phyloP scores from a whole-genome alignment of 2,797 vertebrate species.

The Danio choprae region DNA sequence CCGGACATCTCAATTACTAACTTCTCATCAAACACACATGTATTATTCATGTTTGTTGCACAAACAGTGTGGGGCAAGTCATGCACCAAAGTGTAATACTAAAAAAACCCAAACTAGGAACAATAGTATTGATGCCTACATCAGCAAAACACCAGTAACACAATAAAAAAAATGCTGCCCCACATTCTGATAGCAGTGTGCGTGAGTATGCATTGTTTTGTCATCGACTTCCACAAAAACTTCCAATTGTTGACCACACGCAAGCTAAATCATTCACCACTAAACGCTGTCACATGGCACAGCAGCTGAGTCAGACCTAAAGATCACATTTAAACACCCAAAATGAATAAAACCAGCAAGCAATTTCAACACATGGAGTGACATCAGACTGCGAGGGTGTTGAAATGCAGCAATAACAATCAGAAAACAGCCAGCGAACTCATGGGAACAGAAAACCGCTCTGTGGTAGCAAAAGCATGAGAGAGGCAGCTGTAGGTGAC shows the following conservation, averaged over 20 bases:
- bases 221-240: constrained; percentile 8
- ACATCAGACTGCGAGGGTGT: neutral
- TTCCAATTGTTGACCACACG: neutral
- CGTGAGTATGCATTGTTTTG: neutral
- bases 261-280: constrained; percentile 12
- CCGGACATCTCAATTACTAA: neutral
- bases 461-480: neutral
- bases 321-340: constrained; percentile 7
- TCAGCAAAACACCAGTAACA: neutral
- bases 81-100: neutral
- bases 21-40: neutral
- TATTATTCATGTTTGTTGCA: neutral
- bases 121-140: neutral
- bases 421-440: neutral
- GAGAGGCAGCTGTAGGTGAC: neutral
- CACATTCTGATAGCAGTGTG: constrained; percentile 16
- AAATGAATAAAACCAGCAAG: constrained; percentile 26
- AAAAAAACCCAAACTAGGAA: neutral
- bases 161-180: neutral
- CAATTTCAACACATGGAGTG: neutral
- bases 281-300: neutral
- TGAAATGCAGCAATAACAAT: neutral
- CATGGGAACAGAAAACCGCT: neutral
- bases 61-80: neutral
- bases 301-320: constrained; percentile 29